Conservation (phyloP, 2,797 vertebrate genomes). For the Mormyrus proboscirostris region DNA sequence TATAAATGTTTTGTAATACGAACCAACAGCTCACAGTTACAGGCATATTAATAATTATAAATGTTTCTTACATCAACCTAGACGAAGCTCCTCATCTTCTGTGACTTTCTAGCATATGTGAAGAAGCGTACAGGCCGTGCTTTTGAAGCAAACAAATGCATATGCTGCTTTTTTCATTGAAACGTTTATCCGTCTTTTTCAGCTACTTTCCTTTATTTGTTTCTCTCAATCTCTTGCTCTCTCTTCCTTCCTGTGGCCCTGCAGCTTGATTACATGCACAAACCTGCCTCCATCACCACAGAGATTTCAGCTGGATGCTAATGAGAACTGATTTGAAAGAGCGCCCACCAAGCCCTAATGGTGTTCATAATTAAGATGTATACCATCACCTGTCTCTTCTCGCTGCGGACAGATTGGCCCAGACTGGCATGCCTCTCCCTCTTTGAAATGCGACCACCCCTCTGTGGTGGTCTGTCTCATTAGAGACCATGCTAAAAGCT, state of each 20-base stretch:
- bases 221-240: neutral
- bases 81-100: neutral
- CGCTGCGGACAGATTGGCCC: slow-evolving; percentile 39
- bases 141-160: neutral
- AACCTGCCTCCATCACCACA: neutral
- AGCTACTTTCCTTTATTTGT: neutral
- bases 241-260: neutral
- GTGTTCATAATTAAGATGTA: slow-evolving; percentile 21
- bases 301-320: slow-evolving; percentile 23
- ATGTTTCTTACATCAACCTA: neutral
- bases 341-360: slow-evolving; percentile 11
- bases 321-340: slow-evolving; percentile 16
- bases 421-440: slow-evolving; percentile 37
- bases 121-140: slow-evolving; percentile 8
- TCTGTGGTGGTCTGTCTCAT: slow-evolving; percentile 34
- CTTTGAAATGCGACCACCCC: slow-evolving; percentile 37
- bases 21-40: neutral
- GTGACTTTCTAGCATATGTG: neutral
- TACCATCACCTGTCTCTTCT: slow-evolving; percentile 7
- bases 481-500: slow-evolving; percentile 41
- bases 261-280: slow-evolving; percentile 11
- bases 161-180: neutral
- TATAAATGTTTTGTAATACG: neutral
- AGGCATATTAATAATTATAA: neutral
- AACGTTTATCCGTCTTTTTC: neutral